Base-by-base conservation (phyloP, 2,888 invertebrate genomes). In the Sicus ferrugineus region DNA sequence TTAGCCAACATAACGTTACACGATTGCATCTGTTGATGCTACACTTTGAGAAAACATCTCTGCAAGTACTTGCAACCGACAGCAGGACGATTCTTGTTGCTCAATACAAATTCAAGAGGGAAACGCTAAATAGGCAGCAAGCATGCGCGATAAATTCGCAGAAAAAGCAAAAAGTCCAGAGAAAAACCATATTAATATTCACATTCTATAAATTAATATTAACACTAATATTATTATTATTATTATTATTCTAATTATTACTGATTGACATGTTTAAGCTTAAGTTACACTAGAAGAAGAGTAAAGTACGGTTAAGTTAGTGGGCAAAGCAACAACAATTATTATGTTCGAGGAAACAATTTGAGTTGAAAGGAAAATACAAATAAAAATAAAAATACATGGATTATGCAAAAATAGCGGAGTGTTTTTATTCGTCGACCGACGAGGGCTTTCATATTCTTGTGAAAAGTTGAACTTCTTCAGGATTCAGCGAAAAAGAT, bases 341-440 rank as follows among this genome's bases (percentile, higher is more conserved):
- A 83, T 82, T 83, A 84, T 83, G 84, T 83, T 83, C 83, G 81
- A 81, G 82, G 82, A 83, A 82, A 71, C 70, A 78, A 77, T 70
- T 74, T 78, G 70, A 76, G 75, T 75, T 75, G 74, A 78, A 76
- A 71, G 74, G 74, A 71, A 73, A 76, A 76, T 64, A 70, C 70
- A 28, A 62, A 64, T 38, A 16, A 46, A 68, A 65, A 65, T 34
- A 67, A 68, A 28, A 50, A 38, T 38, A 38, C 38, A 6, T 38
- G 16, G 4, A 42, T 16, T 1, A 42, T 42, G n/a, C n/a, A n/a
- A n/a, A n/a, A n/a, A n/a, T n/a, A n/a, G n/a, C n/a, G n/a, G n/a
- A n/a, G n/a, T n/a, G n/a, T n/a, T n/a, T n/a, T n/a, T n/a, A n/a
- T n/a, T n/a, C n/a, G n/a, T n/a, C n/a, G n/a, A n/a, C n/a, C n/a